Evolutionary conservation across 2,797 vertebrate genomes (phyloP), one percentile per base, ranked within the genome.

Genomic region (Allobates femoralis): DNA sequence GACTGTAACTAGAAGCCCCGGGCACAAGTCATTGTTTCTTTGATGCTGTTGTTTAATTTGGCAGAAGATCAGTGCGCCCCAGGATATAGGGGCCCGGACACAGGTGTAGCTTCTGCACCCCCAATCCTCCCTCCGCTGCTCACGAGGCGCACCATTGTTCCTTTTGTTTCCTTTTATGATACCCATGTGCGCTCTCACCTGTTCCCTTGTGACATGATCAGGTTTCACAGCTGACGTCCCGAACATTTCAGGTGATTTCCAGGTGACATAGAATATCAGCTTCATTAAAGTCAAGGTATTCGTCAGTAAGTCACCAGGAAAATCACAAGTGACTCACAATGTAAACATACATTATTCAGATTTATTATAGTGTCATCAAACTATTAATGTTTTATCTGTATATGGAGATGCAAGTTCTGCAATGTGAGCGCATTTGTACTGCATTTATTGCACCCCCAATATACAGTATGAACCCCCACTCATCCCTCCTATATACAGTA

Each of bases 201-300:
- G 62, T 14, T 50, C 18, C 11, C 18, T 23, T 64, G n/a, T 34
- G 64, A 71, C 19, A 16, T 7, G 50, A 34, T 37, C 19, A 0
- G 6, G 21, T 62, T 62, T 79, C 77, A 26, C 58, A 41, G 55
- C 1, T 34, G 32, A 62, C 21, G 55, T 71, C 51, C 80, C 32
- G 14, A 5, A 26, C 23, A 82, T 77, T 66, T 53, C 62, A 85
- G 84, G 84, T 69, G 62, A 67, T 85, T 85, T 79, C 84, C 84
- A 85, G 74, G 46, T 66, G 28, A 32, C 51, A 67, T 67, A 16
- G 46, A 69, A 66, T 28, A 53, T 19, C 12, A 26, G 58, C 10
- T 30, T 16, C 28, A 21, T 37, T 53, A 79, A 46, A 55, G 21
- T 26, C 23, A 37, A 15, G 12, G 53, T 60, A 60, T 60, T 79